phyloP scores from a whole-genome alignment of 2,797 vertebrate genomes.

The Aphelocoma californica region DNA sequence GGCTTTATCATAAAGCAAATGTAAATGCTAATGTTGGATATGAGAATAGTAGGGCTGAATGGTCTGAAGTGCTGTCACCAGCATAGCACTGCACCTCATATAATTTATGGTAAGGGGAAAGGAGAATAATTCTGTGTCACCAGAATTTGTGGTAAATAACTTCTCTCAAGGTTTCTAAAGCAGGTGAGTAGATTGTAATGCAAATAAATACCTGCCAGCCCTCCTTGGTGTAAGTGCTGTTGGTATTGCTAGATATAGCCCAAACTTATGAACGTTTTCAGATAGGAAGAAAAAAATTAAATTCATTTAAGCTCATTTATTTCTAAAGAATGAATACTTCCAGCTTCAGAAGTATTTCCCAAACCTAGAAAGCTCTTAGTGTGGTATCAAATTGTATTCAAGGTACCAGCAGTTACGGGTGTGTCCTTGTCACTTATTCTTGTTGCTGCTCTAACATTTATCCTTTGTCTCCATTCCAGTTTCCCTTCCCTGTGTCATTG shows the following conservation, averaged over 20 bases:
- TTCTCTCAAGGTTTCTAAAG: neutral
- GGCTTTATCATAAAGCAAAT: neutral
- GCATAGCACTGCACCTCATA: neutral
- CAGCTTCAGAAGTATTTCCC: neutral
- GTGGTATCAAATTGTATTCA: neutral
- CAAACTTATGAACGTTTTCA: neutral
- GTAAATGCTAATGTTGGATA: neutral
- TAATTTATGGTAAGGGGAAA: neutral
- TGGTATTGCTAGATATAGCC: neutral
- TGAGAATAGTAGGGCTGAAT: neutral
- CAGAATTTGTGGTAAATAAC: neutral
- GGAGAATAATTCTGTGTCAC: neutral
- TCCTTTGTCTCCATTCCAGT: constrained; percentile 64
- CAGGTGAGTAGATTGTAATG: neutral
- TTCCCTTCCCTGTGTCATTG: constrained; percentile 62
- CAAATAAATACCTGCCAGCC: neutral
- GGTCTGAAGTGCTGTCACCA: neutral
- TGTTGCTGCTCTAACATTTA: constrained; percentile 55
- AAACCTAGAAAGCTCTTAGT: neutral
- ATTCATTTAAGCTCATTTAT: neutral
- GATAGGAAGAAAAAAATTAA: neutral
- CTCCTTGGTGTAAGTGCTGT: neutral
- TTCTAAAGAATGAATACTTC: neutral
- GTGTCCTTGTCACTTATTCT: constrained; percentile 14
- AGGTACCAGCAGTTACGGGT: constrained; percentile 21